Percentiles rank a stretch among this genome's conserved stretches.
Conservation (phyloP, 1,140 invertebrate genomes). For the Drosophila hydei region DNA sequence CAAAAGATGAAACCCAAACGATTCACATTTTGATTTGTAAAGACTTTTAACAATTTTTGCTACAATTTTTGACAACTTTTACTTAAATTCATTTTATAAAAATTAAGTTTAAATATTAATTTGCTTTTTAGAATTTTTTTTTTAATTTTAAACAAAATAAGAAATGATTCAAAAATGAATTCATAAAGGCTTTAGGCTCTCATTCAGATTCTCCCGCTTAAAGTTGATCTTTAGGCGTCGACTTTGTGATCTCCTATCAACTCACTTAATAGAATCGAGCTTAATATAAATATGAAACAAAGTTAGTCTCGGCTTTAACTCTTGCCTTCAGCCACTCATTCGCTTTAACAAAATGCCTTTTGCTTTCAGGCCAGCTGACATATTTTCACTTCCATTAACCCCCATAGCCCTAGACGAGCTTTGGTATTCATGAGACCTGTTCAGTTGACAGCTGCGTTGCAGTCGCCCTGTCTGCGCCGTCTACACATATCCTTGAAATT, state of each 20-base stretch:
- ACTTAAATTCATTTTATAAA: too few species aligned
- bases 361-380: conserved; percentile 14
- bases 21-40: too few species aligned
- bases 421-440: conserved; percentile 24
- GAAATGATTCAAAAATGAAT: neutral
- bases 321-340: neutral
- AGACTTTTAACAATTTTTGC: too few species aligned
- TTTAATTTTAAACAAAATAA: neutral
- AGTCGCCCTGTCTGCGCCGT: neutral
- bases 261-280: too few species aligned
- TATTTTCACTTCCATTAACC: conserved; percentile 2
- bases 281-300: neutral
- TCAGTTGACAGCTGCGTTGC: conserved; percentile 23
- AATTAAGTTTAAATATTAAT: too few species aligned
- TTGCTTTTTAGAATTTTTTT: too few species aligned
- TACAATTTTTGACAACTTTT: too few species aligned
- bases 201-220: too few species aligned
- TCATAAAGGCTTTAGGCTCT: too few species aligned
- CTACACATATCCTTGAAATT: conserved; percentile 21
- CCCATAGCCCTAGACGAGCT: neutral
- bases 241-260: too few species aligned
- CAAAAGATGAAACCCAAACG: too few species aligned
- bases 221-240: too few species aligned
- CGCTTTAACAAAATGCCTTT: conserved; percentile 5
- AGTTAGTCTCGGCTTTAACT: neutral